Conservation (phyloP, 2,113 vertebrate genomes). For the Callipepla californica region DNA sequence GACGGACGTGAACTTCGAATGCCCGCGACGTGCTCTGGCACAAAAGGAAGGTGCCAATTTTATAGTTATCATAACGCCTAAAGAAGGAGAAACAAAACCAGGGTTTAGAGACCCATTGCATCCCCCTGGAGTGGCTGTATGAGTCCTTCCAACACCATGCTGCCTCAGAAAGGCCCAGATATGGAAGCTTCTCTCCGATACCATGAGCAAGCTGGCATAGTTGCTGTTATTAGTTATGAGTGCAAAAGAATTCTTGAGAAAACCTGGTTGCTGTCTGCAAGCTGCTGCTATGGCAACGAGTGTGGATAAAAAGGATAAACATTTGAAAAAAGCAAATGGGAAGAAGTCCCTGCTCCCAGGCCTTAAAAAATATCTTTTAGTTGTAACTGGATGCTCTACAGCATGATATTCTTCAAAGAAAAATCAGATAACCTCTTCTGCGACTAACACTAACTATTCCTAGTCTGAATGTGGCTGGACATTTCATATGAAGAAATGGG, state of each 20-base stretch:
- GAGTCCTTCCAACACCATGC: not conserved
- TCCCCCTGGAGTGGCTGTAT: accelerated
- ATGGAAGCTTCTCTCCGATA: not conserved
- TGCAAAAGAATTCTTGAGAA: conserved; percentile 20
- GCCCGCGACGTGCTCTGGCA: conserved; percentile 65
- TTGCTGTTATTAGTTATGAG: not conserved
- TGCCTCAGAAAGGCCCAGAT: not conserved
- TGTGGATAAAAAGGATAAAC: conserved; percentile 61
- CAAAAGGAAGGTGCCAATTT: conserved; percentile 82
- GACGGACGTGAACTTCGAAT: conserved; percentile 82
- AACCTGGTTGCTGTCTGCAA: not conserved
- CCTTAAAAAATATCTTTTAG: conserved; percentile 53
- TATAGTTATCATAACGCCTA: conserved; percentile 80
- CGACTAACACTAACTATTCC: conserved; percentile 37
- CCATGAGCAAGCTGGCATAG: not conserved
- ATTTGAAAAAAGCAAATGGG: conserved; percentile 59
- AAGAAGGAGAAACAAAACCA: not conserved
- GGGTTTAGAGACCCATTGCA: not conserved
- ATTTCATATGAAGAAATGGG: not conserved
- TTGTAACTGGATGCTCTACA: conserved; percentile 39
- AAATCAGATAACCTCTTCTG: conserved; percentile 30
- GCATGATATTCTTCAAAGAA: conserved; percentile 23
- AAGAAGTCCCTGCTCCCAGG: conserved; percentile 36
- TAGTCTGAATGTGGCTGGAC: not conserved
- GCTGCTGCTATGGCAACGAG: conserved; percentile 68